Percentiles rank a stretch among this genome's conserved stretches.
phyloP scores from a whole-genome alignment of 2,113 vertebrate genomes.

The Todiramphus chloris region DNA sequence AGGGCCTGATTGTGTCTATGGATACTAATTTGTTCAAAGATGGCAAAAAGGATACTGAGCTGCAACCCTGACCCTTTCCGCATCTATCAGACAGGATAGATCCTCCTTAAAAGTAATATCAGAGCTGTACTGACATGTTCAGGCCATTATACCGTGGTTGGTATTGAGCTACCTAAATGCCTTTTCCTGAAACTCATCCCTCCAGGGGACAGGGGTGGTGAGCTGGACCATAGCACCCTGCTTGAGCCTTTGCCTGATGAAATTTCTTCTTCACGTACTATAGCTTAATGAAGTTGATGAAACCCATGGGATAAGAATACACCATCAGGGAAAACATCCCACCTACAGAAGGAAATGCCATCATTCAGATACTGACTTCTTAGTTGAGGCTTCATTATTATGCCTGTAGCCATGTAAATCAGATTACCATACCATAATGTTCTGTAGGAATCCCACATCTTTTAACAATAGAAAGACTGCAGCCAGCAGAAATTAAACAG shows the following conservation, averaged over 20 bases:
- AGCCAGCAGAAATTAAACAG: slow-evolving; percentile 29
- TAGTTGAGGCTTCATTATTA: neutral
- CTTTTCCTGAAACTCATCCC: neutral
- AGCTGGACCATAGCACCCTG: neutral
- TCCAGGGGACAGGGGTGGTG: neutral
- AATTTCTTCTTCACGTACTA: neutral
- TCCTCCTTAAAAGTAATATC: slow-evolving; percentile 11
- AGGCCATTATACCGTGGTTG: neutral
- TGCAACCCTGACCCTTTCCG: slow-evolving; percentile 5
- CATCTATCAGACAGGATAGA: slow-evolving; percentile 3
- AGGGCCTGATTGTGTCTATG: slow-evolving; percentile 60
- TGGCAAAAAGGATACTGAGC: slow-evolving; percentile 42
- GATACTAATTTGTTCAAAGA: slow-evolving; percentile 67
- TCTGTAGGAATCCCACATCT: neutral
- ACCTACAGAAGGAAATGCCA: neutral
- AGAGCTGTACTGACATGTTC: neutral
- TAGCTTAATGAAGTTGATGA: neutral
- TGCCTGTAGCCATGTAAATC: slow-evolving; percentile 30
- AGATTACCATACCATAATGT: slow-evolving; percentile 19
- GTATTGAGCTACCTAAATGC: neutral
- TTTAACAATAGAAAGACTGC: neutral
- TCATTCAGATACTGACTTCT: neutral
- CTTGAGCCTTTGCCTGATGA: neutral
- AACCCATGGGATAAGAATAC: neutral
- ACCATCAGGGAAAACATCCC: neutral